Conservation (phyloP, 2,113 vertebrate genomes). For the Drymodes brunneopygia region DNA sequence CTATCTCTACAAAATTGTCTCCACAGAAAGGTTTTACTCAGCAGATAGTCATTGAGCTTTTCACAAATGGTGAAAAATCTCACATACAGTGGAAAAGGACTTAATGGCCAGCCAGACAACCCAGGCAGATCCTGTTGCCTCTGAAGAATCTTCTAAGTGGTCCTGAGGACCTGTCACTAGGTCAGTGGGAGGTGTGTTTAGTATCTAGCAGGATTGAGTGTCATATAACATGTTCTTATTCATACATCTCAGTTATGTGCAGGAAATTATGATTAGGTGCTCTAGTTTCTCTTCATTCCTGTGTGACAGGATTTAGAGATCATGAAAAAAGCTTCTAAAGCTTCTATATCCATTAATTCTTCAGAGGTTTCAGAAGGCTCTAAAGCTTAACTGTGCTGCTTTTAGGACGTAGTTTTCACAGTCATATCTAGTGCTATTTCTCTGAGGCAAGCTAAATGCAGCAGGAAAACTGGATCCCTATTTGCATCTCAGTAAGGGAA, state of each 20-base stretch:
- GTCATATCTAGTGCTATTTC: not conserved
- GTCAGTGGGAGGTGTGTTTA: not conserved
- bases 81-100: not conserved
- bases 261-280: not conserved
- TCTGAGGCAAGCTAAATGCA: not conserved
- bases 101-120: not conserved
- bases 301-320: not conserved
- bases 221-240: not conserved
- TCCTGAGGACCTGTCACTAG: not conserved
- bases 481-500: not conserved
- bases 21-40: not conserved
- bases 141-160: not conserved
- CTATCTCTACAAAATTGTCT: not conserved
- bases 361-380: not conserved
- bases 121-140: not conserved
- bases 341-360: not conserved
- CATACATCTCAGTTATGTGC: not conserved
- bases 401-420: not conserved
- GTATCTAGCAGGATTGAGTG: not conserved
- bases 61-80: not conserved
- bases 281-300: not conserved
- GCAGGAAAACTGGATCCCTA: not conserved
- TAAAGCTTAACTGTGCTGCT: accelerated
- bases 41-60: not conserved
- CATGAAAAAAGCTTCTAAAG: not conserved